phyloP scores from a whole-genome alignment of 1,140 invertebrate species.

The Himalopsyche phryganea region DNA sequence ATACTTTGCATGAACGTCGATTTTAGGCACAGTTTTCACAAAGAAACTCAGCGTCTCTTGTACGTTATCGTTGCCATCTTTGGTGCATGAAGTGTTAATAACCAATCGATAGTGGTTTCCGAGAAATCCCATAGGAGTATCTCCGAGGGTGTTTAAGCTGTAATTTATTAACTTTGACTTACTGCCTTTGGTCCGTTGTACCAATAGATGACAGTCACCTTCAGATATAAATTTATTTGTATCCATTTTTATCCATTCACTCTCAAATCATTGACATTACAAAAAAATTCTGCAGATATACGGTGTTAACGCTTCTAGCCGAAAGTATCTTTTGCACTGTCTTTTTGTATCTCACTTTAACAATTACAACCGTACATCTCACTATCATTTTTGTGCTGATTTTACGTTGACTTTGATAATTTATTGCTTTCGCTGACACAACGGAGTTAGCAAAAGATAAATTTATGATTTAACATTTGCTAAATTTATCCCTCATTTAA shows the following conservation, averaged over 20 bases:
- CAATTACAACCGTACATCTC: too few relatives aligned
- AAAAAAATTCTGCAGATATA: too few relatives aligned
- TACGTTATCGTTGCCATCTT: conserved; percentile 7
- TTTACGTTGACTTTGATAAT: too few relatives aligned
- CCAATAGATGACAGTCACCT: conserved; percentile 9
- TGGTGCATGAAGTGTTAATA: conserved; percentile 26
- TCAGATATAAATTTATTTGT: neutral
- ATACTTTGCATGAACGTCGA: conserved; percentile 43
- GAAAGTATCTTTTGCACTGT: too few relatives aligned
- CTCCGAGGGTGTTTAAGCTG: conserved; percentile 33
- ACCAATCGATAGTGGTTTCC: conserved; percentile 46
- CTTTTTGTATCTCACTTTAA: too few relatives aligned
- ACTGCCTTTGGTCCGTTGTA: conserved; percentile 8
- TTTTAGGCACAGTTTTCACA: conserved; percentile 49
- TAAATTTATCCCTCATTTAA: too few relatives aligned
- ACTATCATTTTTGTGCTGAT: too few relatives aligned
- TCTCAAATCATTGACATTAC: too few relatives aligned
- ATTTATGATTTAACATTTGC: too few relatives aligned
- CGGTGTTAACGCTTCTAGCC: too few relatives aligned
- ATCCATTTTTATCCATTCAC: neutral
- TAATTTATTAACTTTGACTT: conserved; percentile 9
- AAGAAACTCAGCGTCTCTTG: conserved; percentile 45
- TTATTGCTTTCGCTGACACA: too few relatives aligned
- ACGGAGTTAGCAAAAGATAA: too few relatives aligned
- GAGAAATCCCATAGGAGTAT: conserved; percentile 50